Conservation (phyloP, 2,888 invertebrate species). For the Drosophila mayaguana region DNA sequence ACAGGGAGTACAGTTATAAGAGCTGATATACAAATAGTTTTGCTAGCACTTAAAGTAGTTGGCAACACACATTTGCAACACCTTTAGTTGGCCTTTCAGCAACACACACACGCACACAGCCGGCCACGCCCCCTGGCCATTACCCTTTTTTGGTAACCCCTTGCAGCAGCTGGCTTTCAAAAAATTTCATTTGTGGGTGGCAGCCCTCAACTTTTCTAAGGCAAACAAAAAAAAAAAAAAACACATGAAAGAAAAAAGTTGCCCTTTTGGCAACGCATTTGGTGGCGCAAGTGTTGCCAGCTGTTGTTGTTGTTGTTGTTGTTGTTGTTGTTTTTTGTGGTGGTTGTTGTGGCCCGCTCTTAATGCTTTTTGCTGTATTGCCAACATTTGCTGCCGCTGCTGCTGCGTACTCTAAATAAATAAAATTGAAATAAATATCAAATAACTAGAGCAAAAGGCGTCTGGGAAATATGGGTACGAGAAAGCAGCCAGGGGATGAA, state of each 20-base stretch:
- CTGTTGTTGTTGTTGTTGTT: slow-evolving; percentile 36
- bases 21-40: slow-evolving; percentile 61
- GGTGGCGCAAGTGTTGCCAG: slow-evolving; percentile 49
- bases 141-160: background rate
- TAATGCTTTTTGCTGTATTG: slow-evolving; percentile 16
- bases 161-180: slow-evolving; percentile 49
- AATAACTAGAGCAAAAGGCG: slow-evolving; percentile 59
- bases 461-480: slow-evolving; percentile 4
- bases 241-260: slow-evolving; percentile 10
- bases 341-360: slow-evolving; percentile 21
- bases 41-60: slow-evolving; percentile 69
- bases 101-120: slow-evolving; percentile 13
- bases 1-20: slow-evolving; percentile 7
- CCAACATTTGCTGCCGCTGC: slow-evolving; percentile 30
- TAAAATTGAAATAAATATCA: slow-evolving; percentile 74
- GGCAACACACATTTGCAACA: slow-evolving; percentile 64
- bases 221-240: slow-evolving; percentile 22
- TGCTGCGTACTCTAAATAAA: slow-evolving; percentile 59
- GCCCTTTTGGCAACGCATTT: slow-evolving; percentile 36
- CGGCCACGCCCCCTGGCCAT: background rate
- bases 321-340: slow-evolving; percentile 21
- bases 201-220: slow-evolving; percentile 50
- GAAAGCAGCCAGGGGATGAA: background rate
- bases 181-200: slow-evolving; percentile 47
- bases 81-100: slow-evolving; percentile 68